Base-by-base conservation (phyloP, 1,140 invertebrate species). In the Drosophila lacteicornis region DNA sequence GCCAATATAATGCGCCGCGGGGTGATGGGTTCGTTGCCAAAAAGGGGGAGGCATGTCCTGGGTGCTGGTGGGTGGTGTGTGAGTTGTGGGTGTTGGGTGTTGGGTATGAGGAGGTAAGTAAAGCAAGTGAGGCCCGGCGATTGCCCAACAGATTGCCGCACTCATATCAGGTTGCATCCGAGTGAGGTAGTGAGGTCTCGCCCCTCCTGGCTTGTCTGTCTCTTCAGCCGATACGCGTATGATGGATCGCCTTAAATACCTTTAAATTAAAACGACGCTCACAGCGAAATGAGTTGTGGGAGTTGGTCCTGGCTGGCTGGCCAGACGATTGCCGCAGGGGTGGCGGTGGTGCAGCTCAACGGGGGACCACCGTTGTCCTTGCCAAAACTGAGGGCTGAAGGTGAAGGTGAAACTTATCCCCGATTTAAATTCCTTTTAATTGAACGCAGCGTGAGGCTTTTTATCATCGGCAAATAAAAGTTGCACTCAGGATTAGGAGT, bases 211-310 rank as follows among this genome's bases (percentile, higher is more conserved):
- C 53, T 59, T 46, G 51, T 42, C 70, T 69, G 68, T 68, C 62
- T 71, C 62, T 69, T 63, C 61, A 50, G 73, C 83, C 82, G 83
- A 87, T 88, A 88, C 59, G 85, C 69, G 85, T 88, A 84, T 91
- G 91, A 92, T 92, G 91, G 91, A 92, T 92, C 88, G 91, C 82
- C 82, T 91, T 91, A 91, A 92, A 92, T 92, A 92, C 91, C 91
- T 92, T 92, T 91, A 92, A 92, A 92, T 92, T 92, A 92, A 92
- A 92, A 91, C 66, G 78, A 74, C 53, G 77, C 86, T 63, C 75
- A 70, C 61, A 61, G 58, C 75, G 70, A 79, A 86, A 86, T 86
- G 82, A 82, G 75, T 79, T 85, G 83, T 68, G 66, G 74, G 68
- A 78, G 73, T 80, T 82, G 50, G 53, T 56, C 13, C 30, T 33